Evolutionary conservation across 1,140 invertebrate genomes (phyloP), one percentile per base, ranked within the genome.

Genomic region (Zaprionus africanus): DNA sequence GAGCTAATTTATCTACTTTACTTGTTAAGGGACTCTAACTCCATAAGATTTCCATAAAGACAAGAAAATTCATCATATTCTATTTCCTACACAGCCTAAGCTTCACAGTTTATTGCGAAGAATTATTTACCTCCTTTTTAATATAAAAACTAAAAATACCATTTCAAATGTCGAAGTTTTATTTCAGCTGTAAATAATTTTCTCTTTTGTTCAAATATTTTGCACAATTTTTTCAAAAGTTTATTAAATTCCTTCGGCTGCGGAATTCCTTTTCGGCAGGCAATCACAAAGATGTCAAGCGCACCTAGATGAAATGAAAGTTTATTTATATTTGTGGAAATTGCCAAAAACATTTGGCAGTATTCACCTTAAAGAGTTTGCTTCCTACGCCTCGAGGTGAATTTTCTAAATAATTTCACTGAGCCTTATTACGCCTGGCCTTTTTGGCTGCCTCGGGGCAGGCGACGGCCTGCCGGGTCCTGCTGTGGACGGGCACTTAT

Each of bases 361-460:
- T 22, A 26, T 36, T 13, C 12, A 22, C 53, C 56, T 60, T 73
- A 36, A 34, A 61, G 28, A 53, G 19, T 31, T 24, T 38, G 2
- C 13, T 31, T 4, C 15, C 13, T 26, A 53, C 22, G 51, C 46
- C 54, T 22, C 41, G 11, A 65, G 74, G 70, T 59, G 56, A 72
- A 79, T 79, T 87, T 81, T 86, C 68, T 82, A 86, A 82, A 83
- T 87, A 86, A 86, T 87, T 86, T 82, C 80, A 82, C 82, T 65
- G 72, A 73, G 68, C 72, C 83, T 81, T 78, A 83, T 84, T 85
- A 81, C 81, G 46, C 53, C 69, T 67, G 74, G 78, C 78, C 70
- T 77, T 83, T 77, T 85, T 71, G 43, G 31, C 9, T 11, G 31
- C 31, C 31, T 15, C 2, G 26, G 34, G 78, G 53, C 56, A 53